Base-by-base conservation (phyloP, 1,140 invertebrate species). In the Marisa cornuarietis region DNA sequence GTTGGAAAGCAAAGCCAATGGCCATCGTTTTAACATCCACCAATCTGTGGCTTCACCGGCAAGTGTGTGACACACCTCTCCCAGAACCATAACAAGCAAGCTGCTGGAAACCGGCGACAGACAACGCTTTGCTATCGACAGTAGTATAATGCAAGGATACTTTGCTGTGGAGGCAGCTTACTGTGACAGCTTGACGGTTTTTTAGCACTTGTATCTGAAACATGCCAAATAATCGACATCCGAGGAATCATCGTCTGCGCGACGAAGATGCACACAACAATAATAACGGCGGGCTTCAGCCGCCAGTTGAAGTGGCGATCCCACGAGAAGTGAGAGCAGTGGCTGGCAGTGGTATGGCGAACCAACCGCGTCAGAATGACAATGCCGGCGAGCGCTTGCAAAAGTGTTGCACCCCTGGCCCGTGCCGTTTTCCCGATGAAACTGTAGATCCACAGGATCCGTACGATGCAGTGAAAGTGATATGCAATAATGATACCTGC, bases 401-500 rank as follows among this genome's bases (percentile, higher is more conserved):
- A 24, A 71, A 82, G 51, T 89, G 88, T 84, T 88, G 87, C 83
- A 77, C 86, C n/a, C 88, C 88, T 20, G 75, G 83, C 8, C 78
- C 81, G 4, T 89, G 88, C 76, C 72, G 78, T 24, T 79, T 69
- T 7, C 93, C 93, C 6, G 91, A 91, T 66, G 88, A 92, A 80
- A 88, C 93, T 2, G 96, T 96, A 68, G 92, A 93, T 54, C 86
- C 94, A 20, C 94, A 95, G 84, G 94, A 96, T 80, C 92, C 96
- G 51, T 93, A 94, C 61, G 89, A 92, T 63, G 94, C 94, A 52
- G 94, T 98, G 72, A 95, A 95, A 89, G 96, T 98, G n/a, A 93
- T 95, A 66, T 99, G 97, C 93, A 98, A 97, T 93, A 98, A 98
- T 92, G 97, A 98, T 85, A 93, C 94, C 81, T 99, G 97, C 92